These are phyloP conservation scores for Rhyacichthys aspro DNA, from an alignment of 2,797 vertebrate species.

Conservation along the genomic window DNA sequence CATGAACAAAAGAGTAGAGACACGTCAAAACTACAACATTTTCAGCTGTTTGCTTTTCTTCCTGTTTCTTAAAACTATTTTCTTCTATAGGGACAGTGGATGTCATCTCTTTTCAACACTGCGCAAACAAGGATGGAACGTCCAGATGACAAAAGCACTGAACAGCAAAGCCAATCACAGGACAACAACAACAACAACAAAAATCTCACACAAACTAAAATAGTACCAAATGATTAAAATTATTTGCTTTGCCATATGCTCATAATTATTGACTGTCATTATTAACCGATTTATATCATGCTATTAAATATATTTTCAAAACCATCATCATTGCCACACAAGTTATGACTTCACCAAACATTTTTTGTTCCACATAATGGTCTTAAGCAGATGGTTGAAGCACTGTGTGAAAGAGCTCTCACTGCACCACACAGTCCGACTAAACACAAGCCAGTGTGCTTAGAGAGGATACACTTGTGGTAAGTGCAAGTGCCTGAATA, in stretches of 20 bases:
- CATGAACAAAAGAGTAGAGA: constrained; percentile 19
- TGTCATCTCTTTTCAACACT: constrained; percentile 32
- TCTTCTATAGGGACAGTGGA: constrained; percentile 14
- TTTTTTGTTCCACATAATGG: constrained; percentile 20
- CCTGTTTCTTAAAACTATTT: constrained; percentile 23
- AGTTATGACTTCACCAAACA: too few species aligned
- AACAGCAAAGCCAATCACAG: constrained; percentile 43
- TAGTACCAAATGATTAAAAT: too few species aligned
- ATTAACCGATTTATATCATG: too few species aligned
- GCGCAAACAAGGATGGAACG: constrained; percentile 36
- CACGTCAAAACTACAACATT: not conserved
- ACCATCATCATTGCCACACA: too few species aligned
- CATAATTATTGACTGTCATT: too few species aligned
- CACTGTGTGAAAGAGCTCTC: constrained; percentile 54
- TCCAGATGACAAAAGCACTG: constrained; percentile 53
- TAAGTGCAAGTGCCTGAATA: constrained; percentile 13
- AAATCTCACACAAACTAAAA: constrained; percentile 6
- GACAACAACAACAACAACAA: not conserved
- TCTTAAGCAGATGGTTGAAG: constrained; percentile 66
- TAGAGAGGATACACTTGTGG: constrained; percentile 53
- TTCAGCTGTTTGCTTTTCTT: constrained; percentile 16
- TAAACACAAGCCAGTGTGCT: constrained; percentile 56
- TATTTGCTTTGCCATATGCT: too few species aligned
- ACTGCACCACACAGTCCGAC: constrained; percentile 48
- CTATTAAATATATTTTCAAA: too few species aligned